These are phyloP conservation scores for Onychomys torridus DNA, from an alignment of 2,797 vertebrate species.

Conservation along the genomic window DNA sequence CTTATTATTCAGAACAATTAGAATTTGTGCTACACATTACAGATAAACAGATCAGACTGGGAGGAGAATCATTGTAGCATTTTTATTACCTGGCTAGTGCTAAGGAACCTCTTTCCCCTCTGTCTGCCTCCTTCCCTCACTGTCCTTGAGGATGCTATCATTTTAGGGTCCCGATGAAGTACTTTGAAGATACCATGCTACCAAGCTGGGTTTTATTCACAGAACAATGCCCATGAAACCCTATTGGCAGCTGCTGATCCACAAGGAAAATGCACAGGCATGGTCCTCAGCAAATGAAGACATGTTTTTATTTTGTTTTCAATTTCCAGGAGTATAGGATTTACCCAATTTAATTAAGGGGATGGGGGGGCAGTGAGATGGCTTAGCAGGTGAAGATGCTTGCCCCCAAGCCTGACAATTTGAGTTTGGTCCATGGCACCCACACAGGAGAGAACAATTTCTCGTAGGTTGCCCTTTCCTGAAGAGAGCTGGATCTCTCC, in stretches of 20 bases:
- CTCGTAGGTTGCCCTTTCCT: background rate
- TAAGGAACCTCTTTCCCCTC: background rate
- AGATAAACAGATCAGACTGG: background rate
- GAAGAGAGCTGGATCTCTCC: background rate
- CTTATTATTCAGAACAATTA: too few relatives aligned
- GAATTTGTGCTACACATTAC: background rate
- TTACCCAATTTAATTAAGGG: background rate
- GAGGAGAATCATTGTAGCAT: background rate
- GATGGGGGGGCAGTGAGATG: too few relatives aligned
- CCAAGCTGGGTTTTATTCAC: background rate
- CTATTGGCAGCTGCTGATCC: background rate
- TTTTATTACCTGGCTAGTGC: background rate
- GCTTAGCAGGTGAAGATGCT: background rate
- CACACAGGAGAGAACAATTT: background rate
- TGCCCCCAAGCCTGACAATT: background rate
- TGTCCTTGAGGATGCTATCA: background rate
- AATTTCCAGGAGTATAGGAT: background rate
- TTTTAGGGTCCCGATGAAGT: background rate
- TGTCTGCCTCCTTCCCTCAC: background rate
- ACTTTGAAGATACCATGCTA: background rate
- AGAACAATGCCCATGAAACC: background rate
- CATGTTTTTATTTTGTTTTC: background rate
- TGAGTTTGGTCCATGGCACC: background rate
- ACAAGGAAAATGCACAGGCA: background rate
- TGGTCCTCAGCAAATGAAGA: background rate